These are phyloP conservation scores for Diabrotica undecimpunctata DNA, from an alignment of 1,140 invertebrate genomes.

Conservation along the genomic window DNA sequence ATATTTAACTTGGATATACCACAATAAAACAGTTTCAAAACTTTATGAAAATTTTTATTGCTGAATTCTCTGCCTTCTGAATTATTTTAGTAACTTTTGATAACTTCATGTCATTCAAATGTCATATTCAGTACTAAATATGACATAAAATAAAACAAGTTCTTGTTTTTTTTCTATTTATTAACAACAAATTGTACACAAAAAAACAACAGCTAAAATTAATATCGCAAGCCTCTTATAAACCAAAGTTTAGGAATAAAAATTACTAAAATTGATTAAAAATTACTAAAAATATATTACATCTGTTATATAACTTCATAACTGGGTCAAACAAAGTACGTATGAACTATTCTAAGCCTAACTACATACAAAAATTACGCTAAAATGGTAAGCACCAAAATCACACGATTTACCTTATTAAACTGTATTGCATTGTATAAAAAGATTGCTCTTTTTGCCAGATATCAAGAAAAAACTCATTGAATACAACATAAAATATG, in stretches of 20 bases:
- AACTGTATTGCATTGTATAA: too few relatives aligned
- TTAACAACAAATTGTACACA: constrained; percentile 3
- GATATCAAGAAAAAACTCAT: not conserved
- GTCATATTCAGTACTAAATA: too few relatives aligned
- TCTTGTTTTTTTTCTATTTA: not conserved
- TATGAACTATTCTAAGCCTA: not conserved
- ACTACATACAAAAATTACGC: not conserved
- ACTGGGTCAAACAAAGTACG: not conserved
- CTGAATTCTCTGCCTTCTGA: too few relatives aligned
- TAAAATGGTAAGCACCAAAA: not conserved
- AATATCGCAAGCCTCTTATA: not conserved
- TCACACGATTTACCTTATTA: too few relatives aligned
- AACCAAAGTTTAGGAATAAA: not conserved
- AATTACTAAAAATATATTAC: constrained; percentile 3
- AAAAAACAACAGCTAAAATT: not conserved
- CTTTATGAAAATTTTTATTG: too few relatives aligned
- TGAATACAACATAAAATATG: not conserved
- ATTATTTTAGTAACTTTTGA: too few relatives aligned
- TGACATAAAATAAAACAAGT: not conserved
- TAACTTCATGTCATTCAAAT: too few relatives aligned
- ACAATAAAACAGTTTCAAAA: too few relatives aligned
- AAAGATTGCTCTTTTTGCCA: too few relatives aligned
- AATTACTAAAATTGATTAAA: not conserved
- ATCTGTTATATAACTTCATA: not conserved
- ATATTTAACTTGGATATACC: too few relatives aligned